Conservation (phyloP, 2,113 vertebrate species). For the Tychaedon coryphoeus region DNA sequence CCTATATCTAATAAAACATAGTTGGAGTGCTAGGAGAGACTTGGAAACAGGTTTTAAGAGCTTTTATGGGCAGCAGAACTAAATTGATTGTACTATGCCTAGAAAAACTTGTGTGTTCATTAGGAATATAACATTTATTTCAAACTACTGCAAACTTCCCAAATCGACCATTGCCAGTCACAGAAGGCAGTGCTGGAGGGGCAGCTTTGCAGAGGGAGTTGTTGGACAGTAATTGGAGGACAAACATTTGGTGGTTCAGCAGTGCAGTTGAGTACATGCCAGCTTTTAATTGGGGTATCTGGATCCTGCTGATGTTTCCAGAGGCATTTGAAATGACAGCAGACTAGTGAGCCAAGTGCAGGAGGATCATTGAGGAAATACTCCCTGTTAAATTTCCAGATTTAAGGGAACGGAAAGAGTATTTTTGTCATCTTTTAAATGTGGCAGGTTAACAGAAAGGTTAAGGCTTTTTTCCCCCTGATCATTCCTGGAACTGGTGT, state of each 20-base stretch:
- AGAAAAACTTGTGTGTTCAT: not conserved
- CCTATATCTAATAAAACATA: not conserved
- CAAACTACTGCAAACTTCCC: not conserved
- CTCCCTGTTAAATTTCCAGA: not conserved
- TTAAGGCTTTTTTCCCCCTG: not conserved
- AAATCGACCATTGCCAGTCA: accelerated
- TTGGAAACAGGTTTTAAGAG: not conserved
- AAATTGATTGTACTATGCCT: not conserved
- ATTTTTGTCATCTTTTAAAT: not conserved
- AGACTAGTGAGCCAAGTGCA: not conserved
- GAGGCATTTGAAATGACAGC: slow-evolving; percentile 29
- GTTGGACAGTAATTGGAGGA: not conserved
- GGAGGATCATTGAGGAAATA: not conserved
- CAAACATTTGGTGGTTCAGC: slow-evolving; percentile 4
- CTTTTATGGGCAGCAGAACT: not conserved
- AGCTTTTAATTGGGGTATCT: slow-evolving; percentile 34
- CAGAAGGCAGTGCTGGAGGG: not conserved
- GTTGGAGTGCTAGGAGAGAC: not conserved
- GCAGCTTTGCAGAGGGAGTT: not conserved
- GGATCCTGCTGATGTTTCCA: slow-evolving; percentile 27
- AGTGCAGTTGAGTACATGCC: not conserved
- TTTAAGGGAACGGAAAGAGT: not conserved
- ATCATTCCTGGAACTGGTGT: not conserved
- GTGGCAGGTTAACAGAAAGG: not conserved
- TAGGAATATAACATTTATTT: not conserved